These are phyloP conservation scores for Ophion slaviceki DNA, from an alignment of 2,888 invertebrate species.

Conservation along the genomic window DNA sequence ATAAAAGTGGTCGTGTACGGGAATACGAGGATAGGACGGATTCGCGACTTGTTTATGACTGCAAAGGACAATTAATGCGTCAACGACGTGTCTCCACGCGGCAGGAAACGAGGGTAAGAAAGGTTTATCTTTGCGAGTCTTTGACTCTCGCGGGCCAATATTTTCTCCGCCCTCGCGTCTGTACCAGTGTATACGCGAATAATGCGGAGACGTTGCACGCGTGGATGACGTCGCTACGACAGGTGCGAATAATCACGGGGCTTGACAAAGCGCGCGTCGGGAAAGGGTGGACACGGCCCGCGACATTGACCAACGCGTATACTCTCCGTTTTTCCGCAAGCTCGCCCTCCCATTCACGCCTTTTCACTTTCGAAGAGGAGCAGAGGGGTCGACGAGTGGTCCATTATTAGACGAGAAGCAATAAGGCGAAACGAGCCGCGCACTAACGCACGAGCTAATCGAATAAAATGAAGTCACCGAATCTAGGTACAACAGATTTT, in stretches of 20 bases:
- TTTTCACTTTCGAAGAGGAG: slow-evolving; percentile 43
- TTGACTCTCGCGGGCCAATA: slow-evolving; percentile 44
- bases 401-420: no score
- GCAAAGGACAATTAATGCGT: slow-evolving; percentile 65
- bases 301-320: slow-evolving; percentile 64
- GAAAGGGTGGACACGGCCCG: slow-evolving; percentile 79
- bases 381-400: neutral
- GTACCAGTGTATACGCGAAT: slow-evolving; percentile 9
- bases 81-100: slow-evolving; percentile 52
- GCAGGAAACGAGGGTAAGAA: slow-evolving; percentile 61
- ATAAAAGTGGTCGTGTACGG: slow-evolving; percentile 54
- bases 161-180: neutral
- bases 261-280: slow-evolving; percentile 81
- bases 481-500: no score
- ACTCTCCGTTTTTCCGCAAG: neutral
- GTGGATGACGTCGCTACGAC: slow-evolving; percentile 72
- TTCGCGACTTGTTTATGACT: slow-evolving; percentile 62
- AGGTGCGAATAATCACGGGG: slow-evolving; percentile 78
- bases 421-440: no score
- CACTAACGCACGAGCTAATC: no score
- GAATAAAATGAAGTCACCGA: no score
- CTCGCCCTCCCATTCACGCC: slow-evolving; percentile 53
- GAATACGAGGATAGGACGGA: slow-evolving; percentile 20
- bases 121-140: slow-evolving; percentile 65
- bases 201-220: neutral